phyloP scores from a whole-genome alignment of 2,113 vertebrate genomes.

The Podarcis muralis region DNA sequence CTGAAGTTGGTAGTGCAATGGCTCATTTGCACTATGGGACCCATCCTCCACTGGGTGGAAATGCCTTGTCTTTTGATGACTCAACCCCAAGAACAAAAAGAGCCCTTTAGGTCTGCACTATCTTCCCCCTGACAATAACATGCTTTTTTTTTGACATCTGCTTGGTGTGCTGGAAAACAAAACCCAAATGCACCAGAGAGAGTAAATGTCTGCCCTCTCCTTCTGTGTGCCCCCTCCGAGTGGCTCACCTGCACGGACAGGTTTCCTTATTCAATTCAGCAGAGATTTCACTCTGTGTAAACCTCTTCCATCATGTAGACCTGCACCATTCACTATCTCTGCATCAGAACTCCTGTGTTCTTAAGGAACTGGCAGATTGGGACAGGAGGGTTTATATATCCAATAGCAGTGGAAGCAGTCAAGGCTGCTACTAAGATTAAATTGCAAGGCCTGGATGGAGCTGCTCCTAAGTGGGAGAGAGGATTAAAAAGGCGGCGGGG shows the following conservation, averaged over 20 bases:
- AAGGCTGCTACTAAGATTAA: background rate
- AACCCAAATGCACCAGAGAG: background rate
- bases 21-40: too few relatives aligned
- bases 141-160: background rate
- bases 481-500: background rate
- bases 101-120: too few relatives aligned
- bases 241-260: background rate
- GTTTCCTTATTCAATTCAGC: background rate
- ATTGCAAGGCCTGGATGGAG: background rate
- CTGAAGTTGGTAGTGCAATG: too few relatives aligned
- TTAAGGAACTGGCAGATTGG: background rate
- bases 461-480: slow-evolving; percentile 3
- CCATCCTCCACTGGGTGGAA: too few relatives aligned
- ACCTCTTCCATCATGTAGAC: background rate
- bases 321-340: background rate
- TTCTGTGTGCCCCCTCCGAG: too few relatives aligned
- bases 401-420: background rate
- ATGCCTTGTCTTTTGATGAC: too few relatives aligned
- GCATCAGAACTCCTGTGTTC: background rate
- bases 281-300: background rate
- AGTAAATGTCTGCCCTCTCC: background rate
- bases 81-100: too few relatives aligned
- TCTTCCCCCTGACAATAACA: too few relatives aligned
- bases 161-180: background rate
- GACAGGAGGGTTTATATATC: background rate